These are phyloP conservation scores for Rhagium mordax DNA, from an alignment of 2,888 invertebrate species.

Conservation along the genomic window DNA sequence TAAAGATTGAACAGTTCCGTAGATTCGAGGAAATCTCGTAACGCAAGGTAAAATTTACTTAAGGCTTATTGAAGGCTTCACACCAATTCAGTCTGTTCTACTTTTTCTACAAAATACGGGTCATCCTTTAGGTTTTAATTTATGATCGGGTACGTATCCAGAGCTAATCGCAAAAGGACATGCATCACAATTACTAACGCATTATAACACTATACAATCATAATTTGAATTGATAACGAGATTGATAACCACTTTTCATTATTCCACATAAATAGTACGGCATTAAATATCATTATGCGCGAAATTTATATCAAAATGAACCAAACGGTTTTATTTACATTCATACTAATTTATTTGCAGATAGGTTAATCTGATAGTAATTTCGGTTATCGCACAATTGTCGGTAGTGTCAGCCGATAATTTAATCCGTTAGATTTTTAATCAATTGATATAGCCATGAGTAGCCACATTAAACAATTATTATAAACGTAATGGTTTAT, in stretches of 20 bases:
- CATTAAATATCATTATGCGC: neutral
- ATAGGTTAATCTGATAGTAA: conserved; percentile 39
- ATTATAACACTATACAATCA: neutral
- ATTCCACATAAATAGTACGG: neutral
- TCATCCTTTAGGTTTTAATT: no score
- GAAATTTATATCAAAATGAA: conserved; percentile 15
- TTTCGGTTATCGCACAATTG: conserved; percentile 48
- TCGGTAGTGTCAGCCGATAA: conserved; percentile 47
- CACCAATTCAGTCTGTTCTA: no score
- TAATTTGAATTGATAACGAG: neutral
- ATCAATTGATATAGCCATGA: conserved; percentile 48
- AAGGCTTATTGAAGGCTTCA: no score
- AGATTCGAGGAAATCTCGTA: no score
- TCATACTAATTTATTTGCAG: conserved; percentile 48
- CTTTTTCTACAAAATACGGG: no score
- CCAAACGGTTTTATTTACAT: conserved; percentile 43
- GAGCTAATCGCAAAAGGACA: neutral
- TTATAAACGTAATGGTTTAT: conserved; percentile 42
- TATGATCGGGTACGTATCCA: no score
- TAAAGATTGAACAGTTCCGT: no score
- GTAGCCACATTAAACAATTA: conserved; percentile 37
- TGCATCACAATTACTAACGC: neutral
- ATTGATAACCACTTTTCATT: neutral
- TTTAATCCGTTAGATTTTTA: conserved; percentile 51
- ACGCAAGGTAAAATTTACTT: no score